Conservation (phyloP, 2,797 vertebrate species). For the Pseudochirops cupreus region DNA sequence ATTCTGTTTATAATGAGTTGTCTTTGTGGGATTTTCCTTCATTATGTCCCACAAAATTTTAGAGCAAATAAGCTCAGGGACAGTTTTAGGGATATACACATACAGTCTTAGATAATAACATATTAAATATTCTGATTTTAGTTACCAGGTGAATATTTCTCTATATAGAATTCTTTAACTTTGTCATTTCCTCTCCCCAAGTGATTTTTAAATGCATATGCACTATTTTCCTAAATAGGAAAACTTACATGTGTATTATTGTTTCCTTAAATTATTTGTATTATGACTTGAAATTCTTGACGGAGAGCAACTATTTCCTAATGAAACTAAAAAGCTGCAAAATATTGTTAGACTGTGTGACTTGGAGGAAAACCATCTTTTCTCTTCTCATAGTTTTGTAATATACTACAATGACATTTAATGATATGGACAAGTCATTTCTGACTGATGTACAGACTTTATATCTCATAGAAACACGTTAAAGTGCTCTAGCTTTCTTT, state of each 20-base stretch:
- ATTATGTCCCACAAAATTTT: not conserved
- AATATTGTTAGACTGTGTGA: conserved; percentile 21
- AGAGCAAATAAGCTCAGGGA: not conserved
- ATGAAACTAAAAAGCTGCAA: conserved; percentile 20
- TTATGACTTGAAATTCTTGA: conserved; percentile 25
- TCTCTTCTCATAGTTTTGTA: conserved; percentile 19
- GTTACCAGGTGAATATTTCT: not conserved
- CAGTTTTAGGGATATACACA: not conserved
- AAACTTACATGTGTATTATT: not conserved
- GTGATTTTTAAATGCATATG: conserved; percentile 34
- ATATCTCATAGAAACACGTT: conserved; percentile 4
- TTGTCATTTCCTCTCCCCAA: not conserved
- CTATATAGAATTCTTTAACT: conserved; percentile 14
- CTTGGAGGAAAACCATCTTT: not conserved
- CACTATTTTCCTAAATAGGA: conserved; percentile 25
- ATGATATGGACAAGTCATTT: not conserved
- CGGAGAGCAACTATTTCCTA: conserved; percentile 26
- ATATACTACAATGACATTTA: conserved; percentile 15
- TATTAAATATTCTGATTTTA: not conserved
- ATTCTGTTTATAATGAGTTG: not conserved
- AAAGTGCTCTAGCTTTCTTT: not conserved
- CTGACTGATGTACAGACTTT: conserved; percentile 8
- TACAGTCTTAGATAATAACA: not conserved
- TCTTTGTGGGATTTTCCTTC: not conserved
- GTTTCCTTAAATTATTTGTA: not conserved